A percentile compares a stretch with the other conserved stretches of the same genome.
phyloP scores from a whole-genome alignment of 1,140 invertebrate genomes.

The Aphaenogaster rudis region DNA sequence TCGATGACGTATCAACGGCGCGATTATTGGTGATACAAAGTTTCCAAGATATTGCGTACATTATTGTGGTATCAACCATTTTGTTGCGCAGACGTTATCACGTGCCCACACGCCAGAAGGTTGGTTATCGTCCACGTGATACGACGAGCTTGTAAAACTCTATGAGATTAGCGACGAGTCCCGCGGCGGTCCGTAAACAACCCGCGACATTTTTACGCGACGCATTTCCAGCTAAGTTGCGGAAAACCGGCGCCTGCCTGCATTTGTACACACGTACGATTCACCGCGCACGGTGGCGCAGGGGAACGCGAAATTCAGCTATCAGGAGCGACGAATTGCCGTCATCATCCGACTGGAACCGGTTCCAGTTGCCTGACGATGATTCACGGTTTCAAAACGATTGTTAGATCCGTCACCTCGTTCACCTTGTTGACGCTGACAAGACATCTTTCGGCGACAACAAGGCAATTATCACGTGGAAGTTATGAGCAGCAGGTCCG shows the following conservation, averaged over 20 bases:
- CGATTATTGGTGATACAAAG: constrained; percentile 28
- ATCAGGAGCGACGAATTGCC: constrained; percentile 36
- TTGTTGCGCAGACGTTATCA: constrained; percentile 51
- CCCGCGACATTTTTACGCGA: constrained; percentile 44
- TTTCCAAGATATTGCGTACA: constrained; percentile 20
- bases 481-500: constrained; percentile 20
- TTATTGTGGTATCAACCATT: constrained; percentile 26
- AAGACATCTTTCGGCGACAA: constrained; percentile 62
- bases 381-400: constrained; percentile 69
- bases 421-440: constrained; percentile 60
- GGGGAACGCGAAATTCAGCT: constrained; percentile 35
- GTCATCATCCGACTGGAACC: constrained; percentile 59
- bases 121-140: constrained; percentile 56
- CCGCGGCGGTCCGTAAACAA: constrained; percentile 45
- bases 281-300: neutral
- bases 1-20: constrained; percentile 37
- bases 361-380: constrained; percentile 64
- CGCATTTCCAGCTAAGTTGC: constrained; percentile 33
- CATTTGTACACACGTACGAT: neutral
- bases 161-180: constrained; percentile 43
- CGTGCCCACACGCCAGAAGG: constrained; percentile 41
- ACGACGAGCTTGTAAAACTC: constrained; percentile 52
- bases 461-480: constrained; percentile 55
- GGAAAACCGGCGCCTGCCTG: neutral
- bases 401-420: constrained; percentile 64